Conservation (phyloP, 2,797 vertebrate genomes). For the Acanthurus tractus region DNA sequence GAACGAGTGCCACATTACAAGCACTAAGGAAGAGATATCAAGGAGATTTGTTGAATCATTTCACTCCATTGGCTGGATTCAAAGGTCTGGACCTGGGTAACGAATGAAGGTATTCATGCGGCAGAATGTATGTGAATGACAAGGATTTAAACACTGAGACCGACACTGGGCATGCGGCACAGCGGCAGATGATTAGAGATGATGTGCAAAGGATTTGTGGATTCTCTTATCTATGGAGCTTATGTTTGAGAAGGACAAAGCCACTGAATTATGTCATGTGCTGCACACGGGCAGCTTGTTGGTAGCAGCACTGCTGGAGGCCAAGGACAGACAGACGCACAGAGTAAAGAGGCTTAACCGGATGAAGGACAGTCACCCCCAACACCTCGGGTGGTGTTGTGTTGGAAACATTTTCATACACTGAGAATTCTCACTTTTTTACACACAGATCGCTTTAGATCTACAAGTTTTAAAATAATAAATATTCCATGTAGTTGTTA, state of each 20-base stretch:
- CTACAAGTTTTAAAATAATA: conserved; percentile 15
- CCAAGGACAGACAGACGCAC: conserved; percentile 35
- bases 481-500: neutral
- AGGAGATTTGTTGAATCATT: too few species aligned
- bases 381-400: conserved; percentile 32
- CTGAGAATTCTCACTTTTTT: neutral
- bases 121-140: neutral
- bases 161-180: conserved; percentile 13
- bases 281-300: conserved; percentile 41
- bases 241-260: conserved; percentile 76
- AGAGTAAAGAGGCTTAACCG: conserved; percentile 74
- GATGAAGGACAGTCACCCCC: conserved; percentile 65
- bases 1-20: too few species aligned
- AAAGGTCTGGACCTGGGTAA: too few species aligned
- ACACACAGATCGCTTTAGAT: conserved; percentile 7
- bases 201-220: conserved; percentile 71
- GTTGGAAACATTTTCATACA: conserved; percentile 18
- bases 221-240: conserved; percentile 66
- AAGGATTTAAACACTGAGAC: conserved; percentile 29
- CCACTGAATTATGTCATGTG: conserved; percentile 55
- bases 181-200: conserved; percentile 61
- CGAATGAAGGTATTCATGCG: neutral
- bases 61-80: too few species aligned
- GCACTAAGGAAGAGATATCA: too few species aligned
- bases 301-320: conserved; percentile 33